Conservation (phyloP, 2,888 invertebrate species). For the Eilema caniola region DNA sequence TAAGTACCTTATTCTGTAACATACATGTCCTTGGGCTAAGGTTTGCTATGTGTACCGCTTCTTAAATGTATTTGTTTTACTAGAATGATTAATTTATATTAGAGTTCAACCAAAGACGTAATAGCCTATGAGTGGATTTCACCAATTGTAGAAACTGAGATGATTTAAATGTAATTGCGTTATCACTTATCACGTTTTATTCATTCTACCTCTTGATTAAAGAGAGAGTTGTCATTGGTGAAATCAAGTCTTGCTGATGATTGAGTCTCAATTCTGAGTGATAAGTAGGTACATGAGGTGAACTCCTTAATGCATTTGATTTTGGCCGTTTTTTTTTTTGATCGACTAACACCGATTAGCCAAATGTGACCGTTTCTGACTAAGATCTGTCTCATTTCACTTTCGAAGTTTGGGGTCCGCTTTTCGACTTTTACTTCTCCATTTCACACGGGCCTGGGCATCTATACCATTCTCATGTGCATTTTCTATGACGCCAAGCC, state of each 20-base stretch:
- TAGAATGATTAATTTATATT: not conserved
- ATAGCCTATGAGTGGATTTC: not conserved
- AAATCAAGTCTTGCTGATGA: not conserved
- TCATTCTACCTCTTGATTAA: not conserved
- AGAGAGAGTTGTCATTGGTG: not conserved
- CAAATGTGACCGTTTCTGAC: not conserved
- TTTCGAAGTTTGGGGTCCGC: no score
- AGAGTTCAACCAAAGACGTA: no score
- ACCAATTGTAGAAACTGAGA: not conserved
- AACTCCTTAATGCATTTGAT: not conserved
- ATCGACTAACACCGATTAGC: not conserved
- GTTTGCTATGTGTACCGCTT: conserved; percentile 45
- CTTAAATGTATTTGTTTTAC: not conserved
- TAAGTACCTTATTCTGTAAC: conserved; percentile 71
- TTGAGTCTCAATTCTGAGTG: not conserved
- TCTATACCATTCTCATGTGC: no score
- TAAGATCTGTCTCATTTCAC: not conserved
- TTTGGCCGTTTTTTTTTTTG: not conserved
- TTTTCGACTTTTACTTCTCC: no score
- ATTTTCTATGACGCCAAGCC: no score
- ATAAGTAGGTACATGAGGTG: not conserved
- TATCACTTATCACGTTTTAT: not conserved
- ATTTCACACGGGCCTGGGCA: no score
- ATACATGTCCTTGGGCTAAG: conserved; percentile 51
- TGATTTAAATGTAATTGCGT: not conserved